phyloP scores from a whole-genome alignment of 2,888 invertebrate species.

The Vesta saturnalis region DNA sequence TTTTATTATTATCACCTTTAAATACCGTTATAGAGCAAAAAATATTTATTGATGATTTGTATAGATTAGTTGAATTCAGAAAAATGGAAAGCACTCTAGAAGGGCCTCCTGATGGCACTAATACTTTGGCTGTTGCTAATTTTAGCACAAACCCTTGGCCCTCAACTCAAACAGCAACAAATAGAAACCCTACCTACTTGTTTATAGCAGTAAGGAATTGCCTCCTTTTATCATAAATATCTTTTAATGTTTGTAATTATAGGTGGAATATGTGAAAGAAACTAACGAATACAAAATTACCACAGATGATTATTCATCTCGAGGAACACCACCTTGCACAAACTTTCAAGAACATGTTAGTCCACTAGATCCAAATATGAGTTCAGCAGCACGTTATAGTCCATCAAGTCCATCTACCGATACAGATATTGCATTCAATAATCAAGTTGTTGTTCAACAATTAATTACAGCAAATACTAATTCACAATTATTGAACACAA shows the following conservation, averaged over 20 bases:
- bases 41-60: not conserved
- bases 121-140: not conserved
- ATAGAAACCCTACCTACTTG: constrained; percentile 51
- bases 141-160: not conserved
- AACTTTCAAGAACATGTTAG: constrained; percentile 59
- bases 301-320: constrained; percentile 44
- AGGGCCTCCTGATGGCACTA: not conserved
- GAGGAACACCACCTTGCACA: constrained; percentile 41
- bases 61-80: not conserved
- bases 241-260: constrained; percentile 23
- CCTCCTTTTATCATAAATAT: not conserved
- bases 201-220: constrained; percentile 57
- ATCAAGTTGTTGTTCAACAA: constrained; percentile 57
- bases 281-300: constrained; percentile 51
- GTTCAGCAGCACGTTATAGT: constrained; percentile 70
- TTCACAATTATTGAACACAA: constrained; percentile 15
- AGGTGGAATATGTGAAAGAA: constrained; percentile 61
- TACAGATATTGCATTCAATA: constrained; percentile 48
- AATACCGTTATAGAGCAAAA: no score
- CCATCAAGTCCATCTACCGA: constrained; percentile 62
- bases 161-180: constrained; percentile 19
- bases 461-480: constrained; percentile 48
- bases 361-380: constrained; percentile 64
- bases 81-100: not conserved
- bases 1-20: no score